These are phyloP conservation scores for Luidia sarsii DNA, from an alignment of 53 echinoderm and acorn worm species.

Conservation along the genomic window DNA sequence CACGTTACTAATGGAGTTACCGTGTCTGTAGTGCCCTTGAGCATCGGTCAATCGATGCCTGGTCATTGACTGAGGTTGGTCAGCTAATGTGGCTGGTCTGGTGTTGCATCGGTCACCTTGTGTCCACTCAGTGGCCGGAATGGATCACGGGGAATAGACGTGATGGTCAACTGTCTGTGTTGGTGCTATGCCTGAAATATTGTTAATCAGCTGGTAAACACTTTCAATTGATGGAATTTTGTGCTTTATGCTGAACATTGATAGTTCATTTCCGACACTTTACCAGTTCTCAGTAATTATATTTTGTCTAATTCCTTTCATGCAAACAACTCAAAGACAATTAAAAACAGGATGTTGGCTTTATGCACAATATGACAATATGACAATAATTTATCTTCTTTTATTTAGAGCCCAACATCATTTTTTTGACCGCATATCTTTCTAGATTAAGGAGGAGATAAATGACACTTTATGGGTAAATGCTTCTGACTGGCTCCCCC, in stretches of 20 bases:
- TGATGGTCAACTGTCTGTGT: not conserved
- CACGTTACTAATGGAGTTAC: not conserved
- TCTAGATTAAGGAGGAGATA: too few relatives aligned
- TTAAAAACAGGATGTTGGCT: not conserved
- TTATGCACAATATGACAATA: not conserved
- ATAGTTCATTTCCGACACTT: not conserved
- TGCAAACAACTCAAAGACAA: not conserved
- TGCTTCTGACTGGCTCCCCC: too few relatives aligned
- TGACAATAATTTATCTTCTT: not conserved
- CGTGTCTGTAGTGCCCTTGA: not conserved
- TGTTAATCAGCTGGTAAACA: conserved; percentile 16
- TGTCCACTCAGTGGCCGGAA: not conserved
- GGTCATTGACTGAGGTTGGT: too few relatives aligned
- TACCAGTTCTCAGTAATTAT: not conserved
- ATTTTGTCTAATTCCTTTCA: not conserved
- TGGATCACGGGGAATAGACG: not conserved
- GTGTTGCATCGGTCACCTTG: not conserved
- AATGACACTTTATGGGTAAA: too few relatives aligned
- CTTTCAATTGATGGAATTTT: conserved; percentile 1
- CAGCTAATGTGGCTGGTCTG: not conserved
- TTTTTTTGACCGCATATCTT: too few relatives aligned
- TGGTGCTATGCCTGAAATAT: conserved; percentile 52
- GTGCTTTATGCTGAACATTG: not conserved
- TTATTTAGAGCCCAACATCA: too few relatives aligned
- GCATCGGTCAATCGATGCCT: too few relatives aligned